A percentile compares a stretch with the other conserved stretches of the same genome.
Evolutionary conservation across 2,113 vertebrate species (phyloP).

Genomic region (Pholis gunnellus): DNA sequence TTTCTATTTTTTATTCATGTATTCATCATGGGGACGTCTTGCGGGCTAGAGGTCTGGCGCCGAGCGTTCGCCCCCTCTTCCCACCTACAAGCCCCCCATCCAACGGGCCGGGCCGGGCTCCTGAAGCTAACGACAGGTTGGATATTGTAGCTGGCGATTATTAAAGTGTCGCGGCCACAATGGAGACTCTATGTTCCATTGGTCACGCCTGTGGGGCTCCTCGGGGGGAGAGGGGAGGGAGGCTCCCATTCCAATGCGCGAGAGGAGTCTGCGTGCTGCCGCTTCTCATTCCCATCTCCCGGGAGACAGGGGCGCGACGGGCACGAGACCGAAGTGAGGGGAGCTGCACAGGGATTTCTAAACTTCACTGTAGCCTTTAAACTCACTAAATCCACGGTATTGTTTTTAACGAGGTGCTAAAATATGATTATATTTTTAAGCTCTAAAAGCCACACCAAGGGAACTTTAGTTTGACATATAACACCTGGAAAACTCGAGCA

Average conservation of each 20-base stretch:
- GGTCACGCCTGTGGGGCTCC: slow-evolving; percentile 94
- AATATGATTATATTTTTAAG: not conserved
- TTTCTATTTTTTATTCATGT: slow-evolving; percentile 84
- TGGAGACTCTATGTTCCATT: slow-evolving; percentile 98
- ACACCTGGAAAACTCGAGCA: not conserved
- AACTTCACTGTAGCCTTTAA: not conserved
- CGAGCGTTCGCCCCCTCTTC: slow-evolving; percentile 81
- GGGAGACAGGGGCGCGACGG: slow-evolving; percentile 86
- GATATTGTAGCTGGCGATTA: slow-evolving; percentile 98
- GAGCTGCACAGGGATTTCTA: slow-evolving; percentile 36
- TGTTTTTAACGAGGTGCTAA: not conserved
- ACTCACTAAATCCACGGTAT: not conserved
- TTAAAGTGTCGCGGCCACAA: slow-evolving; percentile 98
- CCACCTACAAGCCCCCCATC: slow-evolving; percentile 79
- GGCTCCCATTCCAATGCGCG: slow-evolving; percentile 86
- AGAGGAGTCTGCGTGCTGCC: slow-evolving; percentile 95
- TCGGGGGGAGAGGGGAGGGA: slow-evolving; percentile 82
- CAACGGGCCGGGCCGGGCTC: slow-evolving; percentile 89
- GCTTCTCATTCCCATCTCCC: slow-evolving; percentile 88
- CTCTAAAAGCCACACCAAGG: not conserved
- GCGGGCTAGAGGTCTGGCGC: slow-evolving; percentile 82
- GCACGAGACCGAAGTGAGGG: slow-evolving; percentile 67
- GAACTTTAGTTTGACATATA: not conserved
- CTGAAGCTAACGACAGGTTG: slow-evolving; percentile 99
- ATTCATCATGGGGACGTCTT: slow-evolving; percentile 79